A percentile compares a stretch with the other conserved stretches of the same genome.
Evolutionary conservation across 2,797 vertebrate species (phyloP).

Genomic region (Carapus acus): DNA sequence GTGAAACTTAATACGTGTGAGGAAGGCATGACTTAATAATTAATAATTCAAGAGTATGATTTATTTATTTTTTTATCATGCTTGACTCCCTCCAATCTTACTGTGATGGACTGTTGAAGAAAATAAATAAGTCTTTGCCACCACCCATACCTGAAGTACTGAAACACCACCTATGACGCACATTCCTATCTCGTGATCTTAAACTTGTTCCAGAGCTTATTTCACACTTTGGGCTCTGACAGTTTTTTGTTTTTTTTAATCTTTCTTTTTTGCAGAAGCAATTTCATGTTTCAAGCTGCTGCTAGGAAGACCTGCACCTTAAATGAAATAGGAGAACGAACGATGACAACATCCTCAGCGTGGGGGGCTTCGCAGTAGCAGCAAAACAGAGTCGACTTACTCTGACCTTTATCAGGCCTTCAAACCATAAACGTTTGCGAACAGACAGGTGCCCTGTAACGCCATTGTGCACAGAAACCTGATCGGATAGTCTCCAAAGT

Average conservation of each 20-base stretch:
- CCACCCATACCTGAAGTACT: neutral
- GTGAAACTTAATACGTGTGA: too few relatives aligned
- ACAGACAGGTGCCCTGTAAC: slow-evolving; percentile 7
- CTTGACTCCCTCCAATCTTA: too few relatives aligned
- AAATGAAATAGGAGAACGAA: slow-evolving; percentile 8
- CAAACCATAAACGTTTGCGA: slow-evolving; percentile 11
- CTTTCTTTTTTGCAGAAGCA: slow-evolving; percentile 33
- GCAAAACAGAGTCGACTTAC: neutral
- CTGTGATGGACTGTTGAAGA: too few relatives aligned
- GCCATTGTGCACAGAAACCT: slow-evolving; percentile 11
- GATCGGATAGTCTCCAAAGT: slow-evolving; percentile 25
- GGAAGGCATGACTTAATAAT: too few relatives aligned
- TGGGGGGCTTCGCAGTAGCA: neutral
- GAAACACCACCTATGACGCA: too few relatives aligned
- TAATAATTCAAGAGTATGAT: too few relatives aligned
- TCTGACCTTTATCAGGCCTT: slow-evolving; percentile 7
- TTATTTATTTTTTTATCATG: too few relatives aligned
- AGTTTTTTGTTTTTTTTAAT: neutral
- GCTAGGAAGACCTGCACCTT: slow-evolving; percentile 1
- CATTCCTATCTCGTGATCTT: neutral
- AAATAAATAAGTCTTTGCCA: too few relatives aligned
- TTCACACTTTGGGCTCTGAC: neutral
- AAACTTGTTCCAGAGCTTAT: neutral
- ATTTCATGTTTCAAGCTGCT: neutral
- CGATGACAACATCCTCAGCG: neutral